Conservation (phyloP, 2,113 vertebrate genomes). For the Oophaga pumilio region DNA sequence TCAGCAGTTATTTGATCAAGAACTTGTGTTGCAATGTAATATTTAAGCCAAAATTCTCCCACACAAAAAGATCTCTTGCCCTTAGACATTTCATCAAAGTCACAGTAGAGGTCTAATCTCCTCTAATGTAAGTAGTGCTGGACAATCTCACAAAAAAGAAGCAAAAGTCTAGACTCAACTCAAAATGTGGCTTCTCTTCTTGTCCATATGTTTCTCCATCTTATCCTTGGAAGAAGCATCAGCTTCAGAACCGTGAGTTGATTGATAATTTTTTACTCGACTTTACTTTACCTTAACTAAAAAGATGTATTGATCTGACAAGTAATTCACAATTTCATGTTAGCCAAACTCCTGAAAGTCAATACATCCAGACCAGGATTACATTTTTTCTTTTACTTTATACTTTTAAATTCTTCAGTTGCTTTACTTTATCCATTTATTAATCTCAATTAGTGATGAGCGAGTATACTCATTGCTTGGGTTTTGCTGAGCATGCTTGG, state of each 20-base stretch:
- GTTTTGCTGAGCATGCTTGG: too few relatives aligned
- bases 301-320: not conserved
- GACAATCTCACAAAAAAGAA: not conserved
- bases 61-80: not conserved
- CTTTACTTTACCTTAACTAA: not conserved
- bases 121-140: not conserved
- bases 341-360: not conserved
- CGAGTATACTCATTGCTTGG: too few relatives aligned
- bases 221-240: not conserved
- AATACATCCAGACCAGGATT: not conserved
- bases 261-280: not conserved
- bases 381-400: too few relatives aligned
- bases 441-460: too few relatives aligned
- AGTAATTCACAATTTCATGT: not conserved
- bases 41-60: not conserved
- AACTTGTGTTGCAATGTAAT: slow-evolving; percentile 16
- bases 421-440: too few relatives aligned
- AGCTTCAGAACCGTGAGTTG: slow-evolving; percentile 32
- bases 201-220: slow-evolving; percentile 28
- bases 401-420: too few relatives aligned
- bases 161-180: too few relatives aligned
- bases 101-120: not conserved
- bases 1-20: slow-evolving; percentile 11
- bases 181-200: slow-evolving; percentile 27
- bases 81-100: not conserved